Evolutionary conservation across 2,113 vertebrate species (phyloP).

Genomic region (Albula goreensis): DNA sequence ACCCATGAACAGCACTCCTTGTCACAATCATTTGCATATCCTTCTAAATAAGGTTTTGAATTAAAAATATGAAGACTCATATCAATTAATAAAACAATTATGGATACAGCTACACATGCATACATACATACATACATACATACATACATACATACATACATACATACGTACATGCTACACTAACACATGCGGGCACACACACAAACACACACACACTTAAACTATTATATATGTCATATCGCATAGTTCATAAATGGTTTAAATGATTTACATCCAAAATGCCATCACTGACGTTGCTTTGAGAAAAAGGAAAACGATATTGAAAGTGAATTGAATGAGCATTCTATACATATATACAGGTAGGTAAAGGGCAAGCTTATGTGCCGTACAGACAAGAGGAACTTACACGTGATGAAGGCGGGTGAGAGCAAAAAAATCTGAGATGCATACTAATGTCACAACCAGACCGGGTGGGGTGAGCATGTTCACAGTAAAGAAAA

Average conservation of each 20-base stretch:
- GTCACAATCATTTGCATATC: neutral
- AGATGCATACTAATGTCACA: neutral
- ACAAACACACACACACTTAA: slow-evolving; percentile 20
- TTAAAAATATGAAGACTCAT: slow-evolving; percentile 10
- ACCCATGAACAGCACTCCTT: slow-evolving; percentile 26
- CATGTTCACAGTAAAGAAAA: neutral
- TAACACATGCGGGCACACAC: neutral
- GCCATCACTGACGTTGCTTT: neutral
- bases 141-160: neutral
- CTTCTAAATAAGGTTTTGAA: neutral
- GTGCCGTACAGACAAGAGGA: neutral
- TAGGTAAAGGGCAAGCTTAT: neutral
- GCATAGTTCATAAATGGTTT: neutral
- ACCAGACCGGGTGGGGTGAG: neutral
- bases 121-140: neutral
- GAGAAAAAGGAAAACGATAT: neutral
- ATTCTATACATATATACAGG: neutral
- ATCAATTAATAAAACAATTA: neutral
- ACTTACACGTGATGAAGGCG: neutral
- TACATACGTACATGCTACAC: too few species aligned
- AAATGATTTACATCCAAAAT: neutral
- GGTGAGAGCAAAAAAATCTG: neutral
- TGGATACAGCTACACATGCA: neutral
- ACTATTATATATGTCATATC: neutral
- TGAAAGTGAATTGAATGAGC: too few species aligned